Base-by-base conservation (phyloP, 2,113 vertebrate species). In the Apus apus region DNA sequence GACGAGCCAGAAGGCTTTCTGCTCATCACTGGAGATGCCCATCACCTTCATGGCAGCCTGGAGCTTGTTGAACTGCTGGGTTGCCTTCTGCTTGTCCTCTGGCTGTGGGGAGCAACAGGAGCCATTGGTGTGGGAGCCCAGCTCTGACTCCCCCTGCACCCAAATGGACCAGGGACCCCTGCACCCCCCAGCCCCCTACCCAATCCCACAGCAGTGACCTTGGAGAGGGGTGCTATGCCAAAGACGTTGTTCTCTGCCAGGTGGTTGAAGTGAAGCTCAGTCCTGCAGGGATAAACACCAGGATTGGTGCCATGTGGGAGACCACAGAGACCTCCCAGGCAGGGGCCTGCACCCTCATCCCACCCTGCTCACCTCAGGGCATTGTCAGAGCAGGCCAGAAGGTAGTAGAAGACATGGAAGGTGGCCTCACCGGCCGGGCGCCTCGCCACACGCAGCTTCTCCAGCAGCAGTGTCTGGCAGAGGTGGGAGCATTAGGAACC, bases 21-120 rank as follows among this genome's bases (percentile, higher is more conserved):
- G 99, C 88, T 99, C 99, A 2, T 99, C 99, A 0, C 95, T 23
- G 9, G 99, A 98, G 95, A 99, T 98, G 66, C 99, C 99, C 95
- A 99, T 98, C 71, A 99, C 98, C 95, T 99, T 99, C 99, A 99
- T 99, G 93, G 99, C 99, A 1, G 99, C 98, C 98, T 99, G 99
- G 14, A 99, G 98, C 96, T 99, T 99, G 74, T 98, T 98, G 96
- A 99, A 99, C 97, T 99, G 99, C 96, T 99, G 99, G 1, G 97
- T 96, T 0, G 99, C 98, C 95, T 99, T 98, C 98, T 99, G 99
- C 91, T 99, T 99, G 90, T 99, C 99, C 68, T 99, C 99, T 0
- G 98, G 95, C 99, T 99, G 93, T 13, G 9, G 43, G 71, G 57
- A 91, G 46, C 29, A 74, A 68, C 0, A 3, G 56, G 21, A 88